Base-by-base conservation (phyloP, 1,140 invertebrate species). In the Hyles euphorbiae region DNA sequence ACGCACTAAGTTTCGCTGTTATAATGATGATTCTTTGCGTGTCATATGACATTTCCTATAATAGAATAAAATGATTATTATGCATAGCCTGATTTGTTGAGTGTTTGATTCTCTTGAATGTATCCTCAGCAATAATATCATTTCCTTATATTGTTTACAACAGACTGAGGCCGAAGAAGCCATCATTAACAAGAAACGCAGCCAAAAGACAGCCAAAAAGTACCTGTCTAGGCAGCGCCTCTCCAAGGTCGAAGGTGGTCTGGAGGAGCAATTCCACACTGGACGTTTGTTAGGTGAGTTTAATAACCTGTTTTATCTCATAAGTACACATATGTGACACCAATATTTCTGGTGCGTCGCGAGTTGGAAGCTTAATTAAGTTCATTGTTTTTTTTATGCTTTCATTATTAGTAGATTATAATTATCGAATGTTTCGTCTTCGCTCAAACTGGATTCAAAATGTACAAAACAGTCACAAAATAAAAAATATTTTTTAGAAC, bases 251-350 rank as follows among this genome's bases (percentile, higher is more conserved):
- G 98, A 99, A 81, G 92, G 93, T 64, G 94, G 94, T 60, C 77
- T 99, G 46, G 97, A 99, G 89, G 98, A 99, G 88, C 98, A 99
- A 88, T 99, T 99, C 92, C 92, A 95, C 62, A 97, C 97, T 81
- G 98, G 98, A 72, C 94, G 98, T 88, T 91, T 99, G 68, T 91
- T 98, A 77, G 97, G 97, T 97, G 91, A 70, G 60, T 65, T 45
- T 3, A 22, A 51, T 34, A 33, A 49, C 22, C 51, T 4, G 34
- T 49, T 47, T 58, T 53, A 11, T 36, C 22, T 51, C 54, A 40
- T 45, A 7, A 22, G 3, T 43, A 8, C 5, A 48, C 6, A 5
- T 50, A 50, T 50, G 48, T 50, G 22, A 22, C 22, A 22, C 22
- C 22, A 22, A 22, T 22, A 22, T 22, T 22, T 22, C 22, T 22